Conservation (phyloP, 2,113 vertebrate genomes). For the Corvus hawaiiensis region DNA sequence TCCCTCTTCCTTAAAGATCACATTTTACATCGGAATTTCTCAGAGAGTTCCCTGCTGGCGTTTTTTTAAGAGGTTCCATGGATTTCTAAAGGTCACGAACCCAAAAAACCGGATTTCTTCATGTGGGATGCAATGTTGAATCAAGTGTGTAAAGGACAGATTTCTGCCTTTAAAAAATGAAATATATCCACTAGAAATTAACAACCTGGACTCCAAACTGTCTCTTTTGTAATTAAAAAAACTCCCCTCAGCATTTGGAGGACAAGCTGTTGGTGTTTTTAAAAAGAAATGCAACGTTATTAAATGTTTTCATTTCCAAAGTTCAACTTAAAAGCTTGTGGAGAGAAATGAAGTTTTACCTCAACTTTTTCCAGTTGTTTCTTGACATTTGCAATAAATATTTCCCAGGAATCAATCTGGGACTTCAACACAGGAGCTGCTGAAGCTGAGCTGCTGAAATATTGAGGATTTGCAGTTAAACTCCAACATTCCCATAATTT, state of each 20-base stretch:
- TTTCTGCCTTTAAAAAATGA: background rate
- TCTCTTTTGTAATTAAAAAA: background rate
- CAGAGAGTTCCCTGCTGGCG: background rate
- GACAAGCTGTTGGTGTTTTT: background rate
- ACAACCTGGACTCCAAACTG: background rate
- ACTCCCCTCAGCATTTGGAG: background rate
- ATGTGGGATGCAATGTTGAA: background rate
- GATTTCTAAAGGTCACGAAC: background rate
- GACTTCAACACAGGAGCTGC: background rate
- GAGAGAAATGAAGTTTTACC: constrained; percentile 44
- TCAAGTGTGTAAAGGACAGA: background rate
- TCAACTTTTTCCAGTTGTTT: constrained; percentile 54
- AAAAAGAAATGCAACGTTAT: background rate
- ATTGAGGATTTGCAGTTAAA: background rate
- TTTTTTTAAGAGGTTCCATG: background rate
- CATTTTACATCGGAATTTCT: background rate
- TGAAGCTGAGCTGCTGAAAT: constrained; percentile 34
- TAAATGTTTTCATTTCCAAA: background rate
- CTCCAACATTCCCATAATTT: background rate
- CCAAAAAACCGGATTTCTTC: background rate
- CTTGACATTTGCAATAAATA: constrained; percentile 49
- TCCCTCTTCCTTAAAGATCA: background rate
- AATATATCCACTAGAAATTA: background rate
- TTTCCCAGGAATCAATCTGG: constrained; percentile 59
- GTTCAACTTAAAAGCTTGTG: background rate